Conservation (phyloP, 2,888 invertebrate genomes). For the Ferdinandea cuprea region DNA sequence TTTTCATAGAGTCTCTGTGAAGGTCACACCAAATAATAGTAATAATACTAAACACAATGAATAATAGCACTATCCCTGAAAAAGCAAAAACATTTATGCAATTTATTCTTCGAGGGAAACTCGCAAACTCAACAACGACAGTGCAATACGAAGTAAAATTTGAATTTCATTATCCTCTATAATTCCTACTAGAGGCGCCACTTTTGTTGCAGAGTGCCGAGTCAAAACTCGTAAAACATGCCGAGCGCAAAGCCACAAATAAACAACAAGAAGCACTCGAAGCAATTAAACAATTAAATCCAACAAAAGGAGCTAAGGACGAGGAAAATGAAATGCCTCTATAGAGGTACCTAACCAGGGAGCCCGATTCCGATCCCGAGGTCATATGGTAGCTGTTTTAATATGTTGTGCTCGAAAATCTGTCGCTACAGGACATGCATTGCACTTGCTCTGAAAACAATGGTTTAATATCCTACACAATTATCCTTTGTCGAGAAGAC, state of each 20-base stretch:
- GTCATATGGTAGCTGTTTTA: conserved; percentile 38
- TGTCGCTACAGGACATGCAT: conserved; percentile 42
- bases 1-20: no score
- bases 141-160: not conserved
- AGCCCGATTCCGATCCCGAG: conserved; percentile 15
- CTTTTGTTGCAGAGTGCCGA: conserved; percentile 26
- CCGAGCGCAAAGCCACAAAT: conserved; percentile 56
- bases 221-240: conserved; percentile 36
- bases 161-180: conserved; percentile 1
- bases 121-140: no score
- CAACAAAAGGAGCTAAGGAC: conserved; percentile 35
- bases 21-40: no score
- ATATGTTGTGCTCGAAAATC: conserved; percentile 23
- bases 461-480: not conserved
- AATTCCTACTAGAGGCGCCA: conserved; percentile 40
- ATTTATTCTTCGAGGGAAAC: no score
- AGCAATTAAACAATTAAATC: conserved; percentile 45
- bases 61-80: no score
- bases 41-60: no score
- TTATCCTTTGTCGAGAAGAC: not conserved
- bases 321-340: conserved; percentile 19
- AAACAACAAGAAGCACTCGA: conserved; percentile 49
- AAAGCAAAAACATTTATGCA: no score
- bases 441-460: conserved; percentile 17
- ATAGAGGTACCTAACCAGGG: conserved; percentile 4